These are phyloP conservation scores for Falco columbarius DNA, from an alignment of 2,797 vertebrate genomes.

Conservation along the genomic window DNA sequence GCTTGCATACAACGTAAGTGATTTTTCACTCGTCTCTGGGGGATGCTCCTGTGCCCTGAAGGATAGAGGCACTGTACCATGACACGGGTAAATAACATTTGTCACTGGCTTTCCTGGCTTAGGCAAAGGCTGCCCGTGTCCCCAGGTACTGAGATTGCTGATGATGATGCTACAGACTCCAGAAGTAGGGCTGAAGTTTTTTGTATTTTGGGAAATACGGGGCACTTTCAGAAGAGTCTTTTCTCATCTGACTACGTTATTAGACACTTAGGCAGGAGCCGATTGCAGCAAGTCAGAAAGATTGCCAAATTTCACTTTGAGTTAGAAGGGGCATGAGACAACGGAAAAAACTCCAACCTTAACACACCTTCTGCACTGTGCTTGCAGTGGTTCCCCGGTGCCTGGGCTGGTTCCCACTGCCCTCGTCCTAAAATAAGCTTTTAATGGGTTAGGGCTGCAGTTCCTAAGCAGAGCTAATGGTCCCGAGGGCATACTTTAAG, in stretches of 20 bases:
- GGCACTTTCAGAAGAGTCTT: background rate
- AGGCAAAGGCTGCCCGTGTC: background rate
- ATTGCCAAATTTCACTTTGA: background rate
- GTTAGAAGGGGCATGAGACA: background rate
- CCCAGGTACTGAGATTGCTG: background rate
- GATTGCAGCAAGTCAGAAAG: background rate
- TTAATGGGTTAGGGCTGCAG: slow-evolving; percentile 30
- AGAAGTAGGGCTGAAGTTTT: background rate
- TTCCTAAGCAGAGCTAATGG: slow-evolving; percentile 16
- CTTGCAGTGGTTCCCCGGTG: background rate
- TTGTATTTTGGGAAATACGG: background rate
- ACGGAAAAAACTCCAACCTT: background rate
- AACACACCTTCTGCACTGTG: background rate
- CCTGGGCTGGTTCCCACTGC: slow-evolving; percentile 10
- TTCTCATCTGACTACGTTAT: background rate
- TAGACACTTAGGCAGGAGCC: background rate
- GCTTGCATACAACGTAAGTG: background rate
- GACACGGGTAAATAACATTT: background rate
- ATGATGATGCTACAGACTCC: background rate
- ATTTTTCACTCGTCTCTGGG: background rate
- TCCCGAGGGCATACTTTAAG: slow-evolving; percentile 29
- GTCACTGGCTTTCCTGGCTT: background rate
- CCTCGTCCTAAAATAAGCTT: slow-evolving; percentile 37
- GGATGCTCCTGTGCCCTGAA: background rate
- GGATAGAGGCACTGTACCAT: background rate